These are phyloP conservation scores for Lytechinus variegatus DNA, from an alignment of 35 echinoderm and acorn worm genomes.

Conservation along the genomic window DNA sequence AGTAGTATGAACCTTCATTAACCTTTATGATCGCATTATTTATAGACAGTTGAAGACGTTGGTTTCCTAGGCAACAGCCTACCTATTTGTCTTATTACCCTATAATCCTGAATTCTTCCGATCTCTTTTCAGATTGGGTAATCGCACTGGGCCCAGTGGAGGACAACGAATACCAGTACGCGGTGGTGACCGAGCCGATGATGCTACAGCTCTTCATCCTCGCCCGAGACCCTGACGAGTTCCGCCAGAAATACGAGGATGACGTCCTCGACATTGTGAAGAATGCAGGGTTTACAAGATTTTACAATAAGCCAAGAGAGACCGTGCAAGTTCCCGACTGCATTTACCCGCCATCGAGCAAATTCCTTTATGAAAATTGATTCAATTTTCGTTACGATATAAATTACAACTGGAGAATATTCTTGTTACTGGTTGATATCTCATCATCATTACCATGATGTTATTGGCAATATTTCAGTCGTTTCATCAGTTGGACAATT, in stretches of 20 bases:
- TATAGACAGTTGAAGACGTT: no score
- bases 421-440: no score
- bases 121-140: slow-evolving; percentile 67
- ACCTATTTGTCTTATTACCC: no score
- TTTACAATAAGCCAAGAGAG: slow-evolving; percentile 45
- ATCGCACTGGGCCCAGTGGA: slow-evolving; percentile 66
- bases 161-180: slow-evolving; percentile 67
- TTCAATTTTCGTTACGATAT: no score
- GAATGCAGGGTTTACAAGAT: slow-evolving; percentile 45
- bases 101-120: no score
- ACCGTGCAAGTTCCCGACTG: slow-evolving; percentile 45
- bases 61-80: no score
- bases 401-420: no score
- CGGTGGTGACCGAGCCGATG: slow-evolving; percentile 61
- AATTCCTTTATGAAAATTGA: neutral
- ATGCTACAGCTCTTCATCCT: slow-evolving; percentile 72
- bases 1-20: no score
- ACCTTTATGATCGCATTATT: no score
- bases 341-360: slow-evolving; percentile 16
- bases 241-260: slow-evolving; percentile 52
- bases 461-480: no score
- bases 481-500: no score
- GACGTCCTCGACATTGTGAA: slow-evolving; percentile 60
- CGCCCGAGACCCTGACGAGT: slow-evolving; percentile 60
- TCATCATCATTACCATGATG: no score